Base-by-base conservation (phyloP, 2,113 vertebrate genomes). In the Lethenteron reissneri region DNA sequence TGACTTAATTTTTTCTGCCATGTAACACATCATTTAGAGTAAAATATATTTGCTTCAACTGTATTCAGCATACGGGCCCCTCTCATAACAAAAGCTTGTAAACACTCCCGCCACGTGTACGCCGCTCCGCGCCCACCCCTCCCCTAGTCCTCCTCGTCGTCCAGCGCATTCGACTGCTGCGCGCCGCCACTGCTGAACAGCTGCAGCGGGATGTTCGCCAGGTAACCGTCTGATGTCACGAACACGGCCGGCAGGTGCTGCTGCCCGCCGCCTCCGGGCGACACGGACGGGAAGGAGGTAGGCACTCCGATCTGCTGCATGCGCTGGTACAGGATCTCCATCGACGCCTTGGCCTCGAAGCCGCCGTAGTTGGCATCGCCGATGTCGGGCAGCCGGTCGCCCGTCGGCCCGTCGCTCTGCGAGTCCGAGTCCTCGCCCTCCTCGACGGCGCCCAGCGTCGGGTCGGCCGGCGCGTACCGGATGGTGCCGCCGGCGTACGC, bases 281-380 rank as follows among this genome's bases (percentile, higher is more conserved):
- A 83, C 41, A 41, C 41, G 13, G 88, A 81, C 19, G 88, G 86
- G 56, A 97, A 95, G 0, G 90, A 89, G 77, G 89, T 86, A 4
- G 92, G 88, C 94, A 97, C 96, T 77, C 96, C 96, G 81, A 99
- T 88, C 79, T 92, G 81, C 83, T 99, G 94, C 75, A 99, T 92
- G 9, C 97, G 94, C 82, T 99, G 94, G 82, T 99, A 99, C 71
- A 99, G 89, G 92, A 99, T 97, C 85, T 99, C 92, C 92, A 99
- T 96, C 62, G 94, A 91, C n/a, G 92, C 97, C 83, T 99, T 99
- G 77, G 91, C 90, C 84, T 99, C 94, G 41, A 41, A 41, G 41
- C 41, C 41, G 41, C 41, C 41, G 41, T 41, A 41, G 41, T 41
- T 41, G 41, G 41, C 41, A 41, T 41, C 41, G 41, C 41, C 41